phyloP scores from a whole-genome alignment of 2,797 vertebrate species.

The Alosa sapidissima region DNA sequence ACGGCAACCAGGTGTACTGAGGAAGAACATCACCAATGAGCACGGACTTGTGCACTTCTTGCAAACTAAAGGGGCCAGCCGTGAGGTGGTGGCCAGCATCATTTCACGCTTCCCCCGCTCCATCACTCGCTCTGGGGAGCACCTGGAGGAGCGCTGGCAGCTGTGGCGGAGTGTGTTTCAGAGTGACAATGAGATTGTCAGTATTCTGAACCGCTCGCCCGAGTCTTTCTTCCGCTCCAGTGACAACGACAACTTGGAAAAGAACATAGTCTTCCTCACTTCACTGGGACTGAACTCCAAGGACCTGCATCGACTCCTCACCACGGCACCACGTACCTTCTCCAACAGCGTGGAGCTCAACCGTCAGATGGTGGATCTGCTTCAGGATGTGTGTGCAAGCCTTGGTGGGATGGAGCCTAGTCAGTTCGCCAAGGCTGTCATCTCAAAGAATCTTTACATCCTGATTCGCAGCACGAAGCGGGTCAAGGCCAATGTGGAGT shows the following conservation, averaged over 20 bases:
- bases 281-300: constrained; percentile 72
- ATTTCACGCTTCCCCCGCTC: constrained; percentile 79
- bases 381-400: constrained; percentile 65
- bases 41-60: constrained; percentile 72
- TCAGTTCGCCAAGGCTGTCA: constrained; percentile 68
- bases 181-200: constrained; percentile 74
- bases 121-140: constrained; percentile 72
- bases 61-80: constrained; percentile 69
- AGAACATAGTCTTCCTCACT: constrained; percentile 75
- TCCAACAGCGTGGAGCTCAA: constrained; percentile 80
- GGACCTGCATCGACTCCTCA: constrained; percentile 73
- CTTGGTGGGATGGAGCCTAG: constrained; percentile 65
- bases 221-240: constrained; percentile 81
- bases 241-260: constrained; percentile 74
- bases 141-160: constrained; percentile 76
- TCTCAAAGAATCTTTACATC: constrained; percentile 79
- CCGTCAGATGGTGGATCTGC: constrained; percentile 71
- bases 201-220: constrained; percentile 74
- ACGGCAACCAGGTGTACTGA: constrained; percentile 73
- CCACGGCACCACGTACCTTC: constrained; percentile 76
- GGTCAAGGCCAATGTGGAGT: constrained; percentile 68
- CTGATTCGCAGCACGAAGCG: constrained; percentile 79
- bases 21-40: constrained; percentile 71
- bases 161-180: constrained; percentile 79
- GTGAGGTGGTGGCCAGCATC: constrained; percentile 69